Conservation (phyloP, 2,797 vertebrate genomes). For the Pantherophis alleghaniensis region DNA sequence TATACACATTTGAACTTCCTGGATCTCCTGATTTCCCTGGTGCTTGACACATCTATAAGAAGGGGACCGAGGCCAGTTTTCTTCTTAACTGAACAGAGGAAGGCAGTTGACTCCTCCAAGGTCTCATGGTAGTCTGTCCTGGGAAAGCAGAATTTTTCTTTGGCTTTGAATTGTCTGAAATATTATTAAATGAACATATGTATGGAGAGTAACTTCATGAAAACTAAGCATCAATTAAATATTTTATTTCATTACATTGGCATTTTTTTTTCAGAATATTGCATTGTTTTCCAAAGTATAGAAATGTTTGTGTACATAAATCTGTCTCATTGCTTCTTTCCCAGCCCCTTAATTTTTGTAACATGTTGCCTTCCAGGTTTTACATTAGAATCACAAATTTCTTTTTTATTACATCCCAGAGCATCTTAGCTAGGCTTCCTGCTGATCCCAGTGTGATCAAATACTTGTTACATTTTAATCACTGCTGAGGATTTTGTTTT, state of each 20-base stretch:
- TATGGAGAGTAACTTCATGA: background rate
- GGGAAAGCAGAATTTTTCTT: background rate
- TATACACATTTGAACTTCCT: background rate
- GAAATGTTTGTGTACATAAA: conserved; percentile 41
- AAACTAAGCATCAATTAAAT: conserved; percentile 15
- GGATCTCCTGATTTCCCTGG: background rate
- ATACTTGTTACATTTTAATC: conserved; percentile 22
- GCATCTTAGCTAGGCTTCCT: conserved; percentile 36
- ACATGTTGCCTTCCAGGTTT: conserved; percentile 2
- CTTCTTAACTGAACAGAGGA: background rate
- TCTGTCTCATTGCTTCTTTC: conserved; percentile 7
- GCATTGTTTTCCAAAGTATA: background rate
- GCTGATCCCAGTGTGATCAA: background rate
- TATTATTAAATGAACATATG: background rate
- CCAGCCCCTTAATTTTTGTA: conserved; percentile 35
- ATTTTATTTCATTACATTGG: conserved; percentile 24
- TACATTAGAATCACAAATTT: background rate
- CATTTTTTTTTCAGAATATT: conserved; percentile 17
- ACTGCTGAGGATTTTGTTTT: background rate
- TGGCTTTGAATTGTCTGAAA: background rate
- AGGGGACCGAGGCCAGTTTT: background rate
- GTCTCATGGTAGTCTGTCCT: background rate
- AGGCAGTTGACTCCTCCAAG: background rate
- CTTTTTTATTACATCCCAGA: background rate
- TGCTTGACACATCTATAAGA: background rate